Evolutionary conservation across 2,113 vertebrate genomes (phyloP).

Genomic region (Sapajus apella): DNA sequence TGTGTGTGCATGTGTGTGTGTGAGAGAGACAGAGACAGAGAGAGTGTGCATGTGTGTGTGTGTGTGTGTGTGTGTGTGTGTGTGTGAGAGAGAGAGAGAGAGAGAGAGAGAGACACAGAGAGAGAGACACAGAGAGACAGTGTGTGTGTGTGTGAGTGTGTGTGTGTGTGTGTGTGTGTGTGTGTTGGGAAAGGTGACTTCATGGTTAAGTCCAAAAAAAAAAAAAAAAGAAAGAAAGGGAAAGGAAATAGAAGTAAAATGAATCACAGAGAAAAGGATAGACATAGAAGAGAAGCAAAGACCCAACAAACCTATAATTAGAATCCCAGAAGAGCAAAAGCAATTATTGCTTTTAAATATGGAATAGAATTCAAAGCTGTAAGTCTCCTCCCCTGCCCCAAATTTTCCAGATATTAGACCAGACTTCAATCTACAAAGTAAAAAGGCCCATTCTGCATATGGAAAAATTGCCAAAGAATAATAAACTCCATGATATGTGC

Average conservation of each 20-base stretch:
- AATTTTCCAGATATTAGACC: neutral
- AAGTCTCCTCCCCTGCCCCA: neutral
- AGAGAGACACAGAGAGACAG: too few relatives aligned
- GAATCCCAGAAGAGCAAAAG: neutral
- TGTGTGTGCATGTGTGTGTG: too few relatives aligned
- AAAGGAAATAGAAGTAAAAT: neutral
- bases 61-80: too few relatives aligned
- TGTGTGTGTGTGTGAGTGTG: too few relatives aligned
- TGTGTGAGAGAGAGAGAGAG: too few relatives aligned
- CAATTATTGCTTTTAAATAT: neutral
- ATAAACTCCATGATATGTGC: neutral
- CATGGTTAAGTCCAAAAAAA: neutral
- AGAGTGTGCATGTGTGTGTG: rapidly evolving
- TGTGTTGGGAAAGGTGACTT: neutral
- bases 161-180: too few relatives aligned
- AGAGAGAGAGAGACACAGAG: too few relatives aligned
- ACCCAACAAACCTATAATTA: neutral
- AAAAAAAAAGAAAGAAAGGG: neutral
- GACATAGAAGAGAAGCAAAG: neutral
- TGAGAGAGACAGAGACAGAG: too few relatives aligned
- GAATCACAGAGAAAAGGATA: neutral
- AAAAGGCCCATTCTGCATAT: neutral
- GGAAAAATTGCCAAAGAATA: neutral
- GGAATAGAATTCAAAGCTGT: neutral
- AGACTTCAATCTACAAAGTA: neutral